phyloP scores from a whole-genome alignment of 1,140 invertebrate species.

The Micrasema minimum region DNA sequence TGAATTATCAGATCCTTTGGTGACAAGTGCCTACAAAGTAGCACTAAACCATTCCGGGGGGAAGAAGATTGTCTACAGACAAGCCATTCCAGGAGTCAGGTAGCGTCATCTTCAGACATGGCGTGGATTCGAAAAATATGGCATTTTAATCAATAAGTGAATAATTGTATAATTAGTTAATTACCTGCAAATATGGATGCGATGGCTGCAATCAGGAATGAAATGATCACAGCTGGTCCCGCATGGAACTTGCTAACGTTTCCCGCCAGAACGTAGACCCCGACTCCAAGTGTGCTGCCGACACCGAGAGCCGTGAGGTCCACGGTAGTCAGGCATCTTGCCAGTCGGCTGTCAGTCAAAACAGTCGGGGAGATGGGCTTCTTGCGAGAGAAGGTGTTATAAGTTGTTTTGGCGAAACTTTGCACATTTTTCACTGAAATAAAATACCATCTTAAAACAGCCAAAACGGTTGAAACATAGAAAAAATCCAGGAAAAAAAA shows the following conservation, averaged over 20 bases:
- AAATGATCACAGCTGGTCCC: conserved; percentile 85
- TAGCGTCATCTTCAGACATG: too few relatives aligned
- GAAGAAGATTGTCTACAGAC: too few relatives aligned
- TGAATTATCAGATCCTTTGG: too few relatives aligned
- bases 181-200: conserved; percentile 86
- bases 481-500: too few relatives aligned
- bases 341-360: conserved; percentile 68
- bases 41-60: too few relatives aligned
- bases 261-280: conserved; percentile 89
- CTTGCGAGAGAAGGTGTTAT: conserved; percentile 65
- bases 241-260: conserved; percentile 82
- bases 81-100: too few relatives aligned
- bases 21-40: too few relatives aligned
- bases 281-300: conserved; percentile 87
- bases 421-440: conserved; percentile 43
- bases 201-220: conserved; percentile 85
- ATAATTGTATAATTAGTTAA: too few relatives aligned
- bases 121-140: too few relatives aligned
- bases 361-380: conserved; percentile 60
- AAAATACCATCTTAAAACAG: too few relatives aligned
- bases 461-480: too few relatives aligned
- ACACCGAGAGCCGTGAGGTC: conserved; percentile 85
- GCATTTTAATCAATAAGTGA: too few relatives aligned
- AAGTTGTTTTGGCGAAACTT: conserved; percentile 51
- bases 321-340: conserved; percentile 76